A percentile compares a stretch with the other conserved stretches of the same genome.
These are phyloP conservation scores for Corythornis cristatus DNA, from an alignment of 2,113 vertebrate genomes.

Conservation along the genomic window DNA sequence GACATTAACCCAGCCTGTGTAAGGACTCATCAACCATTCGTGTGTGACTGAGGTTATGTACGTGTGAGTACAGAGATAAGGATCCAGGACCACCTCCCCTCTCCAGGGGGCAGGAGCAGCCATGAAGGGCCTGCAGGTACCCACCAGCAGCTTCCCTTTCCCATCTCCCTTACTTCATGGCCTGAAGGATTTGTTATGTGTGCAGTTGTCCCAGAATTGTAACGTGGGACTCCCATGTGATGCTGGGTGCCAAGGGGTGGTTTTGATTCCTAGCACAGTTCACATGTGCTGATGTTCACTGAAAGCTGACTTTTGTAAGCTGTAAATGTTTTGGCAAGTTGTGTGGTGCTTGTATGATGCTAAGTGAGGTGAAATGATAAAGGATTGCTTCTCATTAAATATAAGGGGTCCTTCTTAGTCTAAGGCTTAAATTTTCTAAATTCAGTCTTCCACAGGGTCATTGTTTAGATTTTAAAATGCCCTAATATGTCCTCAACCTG, in stretches of 20 bases:
- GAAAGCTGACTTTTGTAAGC: background rate
- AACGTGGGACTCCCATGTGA: fast-evolving
- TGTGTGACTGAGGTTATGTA: background rate
- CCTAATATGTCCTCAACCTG: background rate
- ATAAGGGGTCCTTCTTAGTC: background rate
- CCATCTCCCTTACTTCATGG: background rate
- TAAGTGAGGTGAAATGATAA: background rate
- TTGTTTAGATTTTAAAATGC: background rate
- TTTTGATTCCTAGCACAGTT: background rate
- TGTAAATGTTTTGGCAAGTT: background rate
- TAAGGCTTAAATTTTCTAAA: background rate
- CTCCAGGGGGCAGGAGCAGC: background rate
- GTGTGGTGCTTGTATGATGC: fast-evolving
- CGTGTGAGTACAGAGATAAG: background rate
- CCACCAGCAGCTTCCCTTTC: too few species aligned
- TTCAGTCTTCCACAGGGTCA: background rate
- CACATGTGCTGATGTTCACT: background rate
- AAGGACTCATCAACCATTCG: background rate
- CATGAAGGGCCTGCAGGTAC: too few species aligned
- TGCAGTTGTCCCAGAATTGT: fast-evolving
- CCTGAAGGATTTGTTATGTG: fast-evolving
- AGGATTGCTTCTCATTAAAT: background rate
- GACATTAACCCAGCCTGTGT: background rate
- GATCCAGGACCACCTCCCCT: background rate
- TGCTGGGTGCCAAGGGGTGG: background rate